Percentiles rank a stretch among this genome's conserved stretches.
These are phyloP conservation scores for Galbula dea DNA, from an alignment of 2,113 vertebrate genomes.

Conservation along the genomic window DNA sequence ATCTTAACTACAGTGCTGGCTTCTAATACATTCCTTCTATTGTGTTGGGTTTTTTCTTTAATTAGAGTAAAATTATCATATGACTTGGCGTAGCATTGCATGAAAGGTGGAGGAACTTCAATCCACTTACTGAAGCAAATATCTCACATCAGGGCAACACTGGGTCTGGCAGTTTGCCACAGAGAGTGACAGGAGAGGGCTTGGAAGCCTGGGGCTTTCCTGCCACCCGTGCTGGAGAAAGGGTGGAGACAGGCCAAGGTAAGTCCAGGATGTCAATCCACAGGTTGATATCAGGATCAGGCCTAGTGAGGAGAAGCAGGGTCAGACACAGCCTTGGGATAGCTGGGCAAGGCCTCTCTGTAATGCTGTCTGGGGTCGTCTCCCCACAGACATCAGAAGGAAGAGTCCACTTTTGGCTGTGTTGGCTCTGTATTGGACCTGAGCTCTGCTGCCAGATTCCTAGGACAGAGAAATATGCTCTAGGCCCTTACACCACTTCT, in stretches of 20 bases:
- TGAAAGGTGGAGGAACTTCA: not conserved
- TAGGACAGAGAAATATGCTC: not conserved
- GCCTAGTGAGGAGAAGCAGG: not conserved
- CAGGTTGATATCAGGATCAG: not conserved
- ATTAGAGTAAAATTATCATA: not conserved
- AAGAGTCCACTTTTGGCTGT: not conserved
- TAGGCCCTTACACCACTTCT: not conserved
- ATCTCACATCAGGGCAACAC: not conserved
- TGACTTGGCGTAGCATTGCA: not conserved
- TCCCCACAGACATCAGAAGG: too few relatives aligned
- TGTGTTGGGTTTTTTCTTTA: not conserved
- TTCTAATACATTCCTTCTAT: not conserved
- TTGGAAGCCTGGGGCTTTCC: not conserved
- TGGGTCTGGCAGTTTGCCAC: not conserved
- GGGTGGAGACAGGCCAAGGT: not conserved
- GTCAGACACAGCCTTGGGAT: not conserved
- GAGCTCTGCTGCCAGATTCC: not conserved
- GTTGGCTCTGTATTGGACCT: not conserved
- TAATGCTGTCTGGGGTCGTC: not conserved
- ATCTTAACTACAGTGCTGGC: not conserved
- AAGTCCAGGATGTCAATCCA: not conserved
- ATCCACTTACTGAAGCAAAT: not conserved
- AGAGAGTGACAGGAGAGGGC: not conserved
- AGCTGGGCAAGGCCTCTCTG: accelerated
- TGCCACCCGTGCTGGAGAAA: not conserved